These are phyloP conservation scores for Athripsodes cinereus DNA, from an alignment of 2,888 invertebrate species.

Conservation along the genomic window DNA sequence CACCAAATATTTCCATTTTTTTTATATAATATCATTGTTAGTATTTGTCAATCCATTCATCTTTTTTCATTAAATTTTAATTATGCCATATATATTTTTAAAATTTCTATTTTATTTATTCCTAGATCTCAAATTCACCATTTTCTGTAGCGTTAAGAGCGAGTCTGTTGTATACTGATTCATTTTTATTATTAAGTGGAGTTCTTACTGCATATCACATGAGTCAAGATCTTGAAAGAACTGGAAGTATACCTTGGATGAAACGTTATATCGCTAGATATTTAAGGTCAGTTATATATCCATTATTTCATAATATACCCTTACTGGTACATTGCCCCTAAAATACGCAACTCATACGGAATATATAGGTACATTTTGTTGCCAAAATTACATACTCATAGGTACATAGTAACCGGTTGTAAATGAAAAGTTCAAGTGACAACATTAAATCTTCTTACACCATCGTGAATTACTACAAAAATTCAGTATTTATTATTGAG, in stretches of 20 bases:
- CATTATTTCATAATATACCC: too few species aligned
- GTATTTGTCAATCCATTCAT: slow-evolving; percentile 3
- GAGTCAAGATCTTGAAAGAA: slow-evolving; percentile 47
- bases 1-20: background rate
- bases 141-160: slow-evolving; percentile 55
- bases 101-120: background rate
- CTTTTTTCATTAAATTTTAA: background rate
- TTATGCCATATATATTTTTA: background rate
- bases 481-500: too few species aligned
- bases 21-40: slow-evolving; percentile 6
- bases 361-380: too few species aligned
- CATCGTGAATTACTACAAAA: too few species aligned
- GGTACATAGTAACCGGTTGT: too few species aligned
- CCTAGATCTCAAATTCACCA: slow-evolving; percentile 51
- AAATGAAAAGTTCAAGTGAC: too few species aligned
- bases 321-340: too few species aligned
- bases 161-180: slow-evolving; percentile 61
- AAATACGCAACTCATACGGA: too few species aligned
- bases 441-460: too few species aligned
- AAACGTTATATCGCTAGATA: slow-evolving; percentile 54
- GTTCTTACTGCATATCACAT: slow-evolving; percentile 57
- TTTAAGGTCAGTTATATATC: slow-evolving; percentile 51
- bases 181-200: slow-evolving; percentile 62
- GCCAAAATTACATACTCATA: too few species aligned
- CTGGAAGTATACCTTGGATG: slow-evolving; percentile 51